Conservation (phyloP, 2,113 vertebrate species). For the Erpornis zantholeuca region DNA sequence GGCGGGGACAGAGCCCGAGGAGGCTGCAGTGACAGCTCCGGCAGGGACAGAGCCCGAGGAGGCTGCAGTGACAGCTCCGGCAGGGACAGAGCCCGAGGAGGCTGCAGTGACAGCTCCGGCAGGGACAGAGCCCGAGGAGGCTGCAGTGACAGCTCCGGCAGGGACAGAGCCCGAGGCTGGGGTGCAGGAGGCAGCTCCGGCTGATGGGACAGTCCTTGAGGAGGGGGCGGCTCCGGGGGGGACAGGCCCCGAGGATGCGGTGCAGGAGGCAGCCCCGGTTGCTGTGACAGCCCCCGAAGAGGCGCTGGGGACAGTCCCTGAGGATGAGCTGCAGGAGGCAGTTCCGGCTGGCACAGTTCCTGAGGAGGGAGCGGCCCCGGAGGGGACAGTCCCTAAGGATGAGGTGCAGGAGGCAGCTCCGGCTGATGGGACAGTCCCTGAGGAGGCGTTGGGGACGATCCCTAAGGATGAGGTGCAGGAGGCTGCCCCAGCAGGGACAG, state of each 20-base stretch:
- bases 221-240: not conserved
- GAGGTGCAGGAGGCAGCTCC: not conserved
- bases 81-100: no score
- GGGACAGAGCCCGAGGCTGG: no score
- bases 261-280: not conserved
- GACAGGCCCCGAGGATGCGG: not conserved
- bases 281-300: not conserved
- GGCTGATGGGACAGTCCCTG: not conserved
- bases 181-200: not conserved
- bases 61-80: no score
- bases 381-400: not conserved
- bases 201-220: no score
- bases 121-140: no score
- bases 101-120: no score
- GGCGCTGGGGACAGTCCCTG: not conserved
- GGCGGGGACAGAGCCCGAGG: no score
- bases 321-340: not conserved
- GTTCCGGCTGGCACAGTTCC: fast-evolving
- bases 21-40: no score
- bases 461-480: not conserved
- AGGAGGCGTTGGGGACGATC: no score
- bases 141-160: no score
- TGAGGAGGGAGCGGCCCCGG: not conserved
- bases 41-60: no score
- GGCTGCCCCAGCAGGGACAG: not conserved